These are phyloP conservation scores for Panonychus citri DNA, from an alignment of 1,140 invertebrate genomes.

Conservation along the genomic window DNA sequence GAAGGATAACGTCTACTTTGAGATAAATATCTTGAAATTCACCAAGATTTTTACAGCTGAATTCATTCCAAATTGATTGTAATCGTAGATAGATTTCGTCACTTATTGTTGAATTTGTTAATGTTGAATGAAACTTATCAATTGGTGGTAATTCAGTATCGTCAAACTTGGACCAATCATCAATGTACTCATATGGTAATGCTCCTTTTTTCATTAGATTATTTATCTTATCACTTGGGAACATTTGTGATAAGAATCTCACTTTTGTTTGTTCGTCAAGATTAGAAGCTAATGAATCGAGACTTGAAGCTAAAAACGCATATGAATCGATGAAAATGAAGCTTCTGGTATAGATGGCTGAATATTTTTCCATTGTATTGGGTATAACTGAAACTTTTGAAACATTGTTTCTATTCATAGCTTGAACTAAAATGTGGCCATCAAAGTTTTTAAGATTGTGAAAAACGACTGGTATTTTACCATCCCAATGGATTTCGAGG, in stretches of 20 bases:
- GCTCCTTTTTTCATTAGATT: not conserved
- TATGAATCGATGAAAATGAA: not conserved
- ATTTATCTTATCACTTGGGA: not conserved
- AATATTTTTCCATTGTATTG: not conserved
- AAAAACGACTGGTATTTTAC: not conserved
- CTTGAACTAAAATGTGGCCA: not conserved
- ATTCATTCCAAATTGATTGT: not conserved
- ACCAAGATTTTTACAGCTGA: not conserved
- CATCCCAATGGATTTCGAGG: not conserved
- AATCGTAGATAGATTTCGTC: not conserved
- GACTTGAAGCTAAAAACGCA: not conserved
- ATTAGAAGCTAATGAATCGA: not conserved
- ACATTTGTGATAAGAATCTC: not conserved
- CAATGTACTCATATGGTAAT: not conserved
- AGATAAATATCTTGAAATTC: not conserved
- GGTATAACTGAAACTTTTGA: not conserved
- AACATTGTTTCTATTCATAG: not conserved
- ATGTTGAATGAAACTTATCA: not conserved
- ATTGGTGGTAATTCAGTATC: not conserved
- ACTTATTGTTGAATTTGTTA: not conserved
- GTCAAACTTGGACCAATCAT: not conserved
- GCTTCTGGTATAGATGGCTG: not conserved
- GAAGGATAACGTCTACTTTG: not conserved
- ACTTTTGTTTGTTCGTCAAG: not conserved
- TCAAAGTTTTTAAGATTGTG: not conserved